Percentiles rank a stretch among this genome's conserved stretches.
These are phyloP conservation scores for Erebia ligea DNA, from an alignment of 2,888 invertebrate genomes.

Conservation along the genomic window DNA sequence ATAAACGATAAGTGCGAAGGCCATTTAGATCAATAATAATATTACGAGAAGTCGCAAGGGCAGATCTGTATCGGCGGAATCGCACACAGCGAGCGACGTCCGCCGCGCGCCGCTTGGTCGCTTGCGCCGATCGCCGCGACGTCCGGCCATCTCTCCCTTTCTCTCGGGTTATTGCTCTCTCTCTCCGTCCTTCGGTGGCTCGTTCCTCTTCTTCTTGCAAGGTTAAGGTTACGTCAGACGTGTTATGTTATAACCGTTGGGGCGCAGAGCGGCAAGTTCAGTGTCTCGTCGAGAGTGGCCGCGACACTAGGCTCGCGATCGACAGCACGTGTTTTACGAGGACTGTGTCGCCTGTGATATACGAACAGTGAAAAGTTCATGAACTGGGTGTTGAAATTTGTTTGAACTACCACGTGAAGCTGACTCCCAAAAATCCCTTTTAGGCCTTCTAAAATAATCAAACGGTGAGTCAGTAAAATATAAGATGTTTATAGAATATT, in stretches of 20 bases:
- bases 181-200: slow-evolving; percentile 81
- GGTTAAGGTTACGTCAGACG: slow-evolving; percentile 84
- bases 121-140: slow-evolving; percentile 43
- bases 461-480: slow-evolving; percentile 61
- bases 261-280: slow-evolving; percentile 81
- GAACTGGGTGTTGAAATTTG: slow-evolving; percentile 78
- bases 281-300: slow-evolving; percentile 82
- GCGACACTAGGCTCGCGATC: slow-evolving; percentile 76
- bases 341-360: slow-evolving; percentile 79
- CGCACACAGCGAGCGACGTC: slow-evolving; percentile 34
- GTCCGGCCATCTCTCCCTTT: slow-evolving; percentile 74
- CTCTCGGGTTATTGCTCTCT: slow-evolving; percentile 78
- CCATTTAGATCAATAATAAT: slow-evolving; percentile 28
- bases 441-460: slow-evolving; percentile 47
- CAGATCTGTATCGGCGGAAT: slow-evolving; percentile 33
- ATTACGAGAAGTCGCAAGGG: slow-evolving; percentile 25
- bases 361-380: slow-evolving; percentile 82
- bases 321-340: slow-evolving; percentile 66
- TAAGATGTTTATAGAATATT: slow-evolving; percentile 32
- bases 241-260: slow-evolving; percentile 84
- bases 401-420: slow-evolving; percentile 76
- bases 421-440: slow-evolving; percentile 50
- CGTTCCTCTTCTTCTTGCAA: slow-evolving; percentile 83
- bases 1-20: slow-evolving; percentile 36
- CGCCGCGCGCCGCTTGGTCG: slow-evolving; percentile 36